Conservation (phyloP, 2,797 vertebrate genomes). For the Streptopelia turtur region DNA sequence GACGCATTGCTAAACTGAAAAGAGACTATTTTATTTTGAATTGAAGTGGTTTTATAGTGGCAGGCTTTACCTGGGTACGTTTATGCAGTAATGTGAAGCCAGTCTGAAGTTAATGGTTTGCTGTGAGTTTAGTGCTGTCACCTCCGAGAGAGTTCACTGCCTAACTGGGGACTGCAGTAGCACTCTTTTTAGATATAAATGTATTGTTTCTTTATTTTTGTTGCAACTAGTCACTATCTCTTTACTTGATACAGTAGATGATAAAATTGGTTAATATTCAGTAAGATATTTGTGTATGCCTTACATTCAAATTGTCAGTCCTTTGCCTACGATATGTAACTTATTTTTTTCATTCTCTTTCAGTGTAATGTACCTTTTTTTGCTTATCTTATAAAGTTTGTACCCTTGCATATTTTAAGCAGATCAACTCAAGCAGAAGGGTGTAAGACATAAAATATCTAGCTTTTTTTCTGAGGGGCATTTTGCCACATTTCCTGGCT, state of each 20-base stretch:
- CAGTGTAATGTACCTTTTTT: not conserved
- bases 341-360: not conserved
- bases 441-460: not conserved
- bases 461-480: not conserved
- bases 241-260: not conserved
- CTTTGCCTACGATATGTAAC: not conserved
- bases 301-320: not conserved
- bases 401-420: not conserved
- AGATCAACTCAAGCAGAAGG: not conserved
- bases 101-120: not conserved
- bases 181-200: not conserved
- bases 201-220: not conserved
- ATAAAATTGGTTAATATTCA: not conserved
- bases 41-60: not conserved
- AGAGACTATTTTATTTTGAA: not conserved
- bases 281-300: not conserved
- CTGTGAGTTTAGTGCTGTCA: not conserved
- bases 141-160: accelerated
- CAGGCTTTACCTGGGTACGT: not conserved
- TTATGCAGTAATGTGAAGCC: not conserved
- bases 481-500: not conserved
- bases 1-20: not conserved
- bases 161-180: not conserved
- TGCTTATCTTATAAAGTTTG: not conserved
- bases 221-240: not conserved